phyloP scores from a whole-genome alignment of 2,797 vertebrate genomes.

The Champsocephalus gunnari region DNA sequence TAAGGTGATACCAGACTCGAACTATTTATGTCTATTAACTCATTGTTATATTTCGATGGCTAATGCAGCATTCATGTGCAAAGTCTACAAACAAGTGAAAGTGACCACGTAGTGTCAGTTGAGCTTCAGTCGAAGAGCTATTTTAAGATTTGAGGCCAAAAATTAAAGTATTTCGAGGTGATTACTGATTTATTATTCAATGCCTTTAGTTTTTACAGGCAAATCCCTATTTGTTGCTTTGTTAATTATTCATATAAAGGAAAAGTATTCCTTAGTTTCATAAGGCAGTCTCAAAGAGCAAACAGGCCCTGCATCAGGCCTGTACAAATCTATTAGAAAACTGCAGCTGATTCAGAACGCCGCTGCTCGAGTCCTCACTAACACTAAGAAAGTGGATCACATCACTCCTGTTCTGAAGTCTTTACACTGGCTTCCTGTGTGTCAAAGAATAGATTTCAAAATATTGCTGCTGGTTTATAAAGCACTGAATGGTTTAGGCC shows the following conservation, averaged over 20 bases:
- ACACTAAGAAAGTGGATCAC: too few species aligned
- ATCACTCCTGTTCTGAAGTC: too few species aligned
- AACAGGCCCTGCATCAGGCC: constrained; percentile 50
- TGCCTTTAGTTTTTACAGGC: neutral
- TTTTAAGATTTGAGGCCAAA: neutral
- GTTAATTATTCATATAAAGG: constrained; percentile 13
- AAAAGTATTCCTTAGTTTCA: constrained; percentile 41
- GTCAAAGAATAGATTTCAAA: too few species aligned
- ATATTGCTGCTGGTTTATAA: too few species aligned
- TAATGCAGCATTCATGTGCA: neutral
- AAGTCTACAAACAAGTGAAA: neutral
- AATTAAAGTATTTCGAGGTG: neutral
- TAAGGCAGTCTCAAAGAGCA: constrained; percentile 32
- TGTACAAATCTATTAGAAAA: too few species aligned
- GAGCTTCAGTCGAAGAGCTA: constrained; percentile 7
- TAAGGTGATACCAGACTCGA: neutral
- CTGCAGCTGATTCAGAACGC: too few species aligned
- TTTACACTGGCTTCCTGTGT: too few species aligned
- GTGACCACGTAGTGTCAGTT: constrained; percentile 4
- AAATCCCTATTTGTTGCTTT: constrained; percentile 35
- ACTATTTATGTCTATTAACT: constrained; percentile 20
- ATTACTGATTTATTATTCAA: neutral
- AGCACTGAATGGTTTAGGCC: too few species aligned
- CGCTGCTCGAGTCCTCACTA: too few species aligned
- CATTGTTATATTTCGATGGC: neutral